These are phyloP conservation scores for Mobula birostris DNA, from an alignment of 2,113 vertebrate genomes.

Conservation along the genomic window DNA sequence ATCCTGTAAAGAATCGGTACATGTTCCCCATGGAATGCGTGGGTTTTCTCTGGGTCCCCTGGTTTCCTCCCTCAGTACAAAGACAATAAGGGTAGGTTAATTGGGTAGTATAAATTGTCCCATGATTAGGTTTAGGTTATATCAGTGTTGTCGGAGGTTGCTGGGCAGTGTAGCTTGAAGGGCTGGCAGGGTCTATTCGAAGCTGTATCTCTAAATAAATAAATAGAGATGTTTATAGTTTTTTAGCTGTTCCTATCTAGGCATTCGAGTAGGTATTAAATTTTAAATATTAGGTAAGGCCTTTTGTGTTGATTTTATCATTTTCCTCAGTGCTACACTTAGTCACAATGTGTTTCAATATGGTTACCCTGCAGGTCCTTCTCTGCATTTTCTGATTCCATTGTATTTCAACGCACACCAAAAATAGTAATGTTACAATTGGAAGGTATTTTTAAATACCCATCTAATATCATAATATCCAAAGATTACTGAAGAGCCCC, in stretches of 20 bases:
- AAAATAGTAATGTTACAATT: not conserved
- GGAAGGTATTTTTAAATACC: no score
- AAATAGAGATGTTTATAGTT: constrained; percentile 4
- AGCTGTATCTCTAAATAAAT: not conserved
- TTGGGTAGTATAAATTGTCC: no score
- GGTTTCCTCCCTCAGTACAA: no score
- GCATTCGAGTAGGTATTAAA: constrained; percentile 38
- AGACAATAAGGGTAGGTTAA: no score
- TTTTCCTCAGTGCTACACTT: not conserved
- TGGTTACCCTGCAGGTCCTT: not conserved
- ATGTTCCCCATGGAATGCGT: no score
- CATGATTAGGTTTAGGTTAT: no score
- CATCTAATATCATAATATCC: not conserved
- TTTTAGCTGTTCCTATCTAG: constrained; percentile 37
- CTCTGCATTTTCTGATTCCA: not conserved
- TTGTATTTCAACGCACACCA: not conserved
- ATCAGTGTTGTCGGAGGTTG: no score
- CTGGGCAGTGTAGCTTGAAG: no score
- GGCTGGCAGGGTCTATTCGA: no score
- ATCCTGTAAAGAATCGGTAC: no score
- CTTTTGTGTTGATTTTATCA: not conserved
- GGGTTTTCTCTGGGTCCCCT: no score
- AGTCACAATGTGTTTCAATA: not conserved
- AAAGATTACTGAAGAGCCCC: not conserved
- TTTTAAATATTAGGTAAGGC: not conserved